A percentile compares a stretch with the other conserved stretches of the same genome.
phyloP scores from a whole-genome alignment of 2,113 vertebrate genomes.

The Dasyprocta punctata region DNA sequence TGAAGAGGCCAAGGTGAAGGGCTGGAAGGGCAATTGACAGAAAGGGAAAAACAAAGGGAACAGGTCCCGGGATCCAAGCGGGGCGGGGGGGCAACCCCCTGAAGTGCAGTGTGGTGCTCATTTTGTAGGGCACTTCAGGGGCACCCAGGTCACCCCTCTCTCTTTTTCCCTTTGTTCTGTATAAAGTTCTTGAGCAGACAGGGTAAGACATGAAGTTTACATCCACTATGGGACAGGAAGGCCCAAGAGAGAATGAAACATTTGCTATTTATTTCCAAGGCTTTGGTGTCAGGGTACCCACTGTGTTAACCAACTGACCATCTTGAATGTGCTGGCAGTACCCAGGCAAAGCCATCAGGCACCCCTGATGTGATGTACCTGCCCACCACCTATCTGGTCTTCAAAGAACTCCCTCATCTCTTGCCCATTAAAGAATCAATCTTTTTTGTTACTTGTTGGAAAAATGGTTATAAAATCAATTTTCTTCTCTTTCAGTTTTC shows the following conservation, averaged over 20 bases:
- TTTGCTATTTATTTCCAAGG: not conserved
- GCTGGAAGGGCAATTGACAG: not conserved
- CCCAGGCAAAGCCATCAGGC: too few relatives aligned
- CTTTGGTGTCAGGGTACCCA: not conserved
- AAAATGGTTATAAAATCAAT: not conserved
- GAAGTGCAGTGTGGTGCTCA: too few relatives aligned
- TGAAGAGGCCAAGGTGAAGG: not conserved
- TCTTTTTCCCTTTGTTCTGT: not conserved
- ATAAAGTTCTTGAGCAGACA: not conserved
- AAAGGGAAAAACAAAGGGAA: not conserved
- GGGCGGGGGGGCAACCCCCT: too few relatives aligned
- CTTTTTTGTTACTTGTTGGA: not conserved
- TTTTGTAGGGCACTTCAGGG: not conserved
- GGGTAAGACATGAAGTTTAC: not conserved
- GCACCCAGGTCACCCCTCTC: not conserved
- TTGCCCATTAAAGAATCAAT: not conserved
- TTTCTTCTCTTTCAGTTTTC: not conserved
- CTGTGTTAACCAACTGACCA: not conserved
- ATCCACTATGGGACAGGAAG: not conserved
- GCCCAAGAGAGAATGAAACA: not conserved
- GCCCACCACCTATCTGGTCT: not conserved
- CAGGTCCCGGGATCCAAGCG: too few relatives aligned
- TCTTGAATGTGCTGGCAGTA: not conserved
- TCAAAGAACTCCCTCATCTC: not conserved
- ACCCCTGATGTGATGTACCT: not conserved